phyloP scores from a whole-genome alignment of 2,888 invertebrate genomes.

The Malthinus flaveolus region DNA sequence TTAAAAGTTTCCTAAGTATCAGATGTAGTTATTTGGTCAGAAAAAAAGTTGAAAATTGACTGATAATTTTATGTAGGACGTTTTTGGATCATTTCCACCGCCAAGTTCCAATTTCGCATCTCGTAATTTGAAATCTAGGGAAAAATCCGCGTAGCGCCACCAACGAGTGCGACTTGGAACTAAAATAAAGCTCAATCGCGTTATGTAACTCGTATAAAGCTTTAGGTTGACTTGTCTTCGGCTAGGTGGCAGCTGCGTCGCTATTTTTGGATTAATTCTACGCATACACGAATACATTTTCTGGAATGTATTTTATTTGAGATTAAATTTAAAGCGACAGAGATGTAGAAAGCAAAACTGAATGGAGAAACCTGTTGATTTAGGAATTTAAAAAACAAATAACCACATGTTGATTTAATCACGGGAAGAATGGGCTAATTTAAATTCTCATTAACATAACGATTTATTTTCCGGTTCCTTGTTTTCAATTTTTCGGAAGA shows the following conservation, averaged over 20 bases:
- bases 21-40: too few relatives aligned
- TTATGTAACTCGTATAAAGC: too few relatives aligned
- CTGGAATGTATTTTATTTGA: slow-evolving; percentile 41
- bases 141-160: too few relatives aligned
- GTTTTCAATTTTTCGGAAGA: slow-evolving; percentile 1
- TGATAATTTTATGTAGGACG: too few relatives aligned
- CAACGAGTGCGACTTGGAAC: too few relatives aligned
- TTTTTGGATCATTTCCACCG: too few relatives aligned
- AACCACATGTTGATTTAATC: slow-evolving; percentile 43
- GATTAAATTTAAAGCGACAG: slow-evolving; percentile 30
- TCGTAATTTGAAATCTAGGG: too few relatives aligned
- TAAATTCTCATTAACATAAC: slow-evolving; percentile 18
- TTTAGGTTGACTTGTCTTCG: neutral
- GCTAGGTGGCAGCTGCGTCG: slow-evolving; percentile 20
- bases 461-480: slow-evolving; percentile 3
- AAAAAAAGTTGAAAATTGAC: too few relatives aligned
- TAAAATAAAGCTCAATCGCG: too few relatives aligned
- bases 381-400: slow-evolving; percentile 43
- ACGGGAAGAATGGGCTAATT: slow-evolving; percentile 20
- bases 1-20: too few relatives aligned
- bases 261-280: neutral
- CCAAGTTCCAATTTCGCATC: too few relatives aligned
- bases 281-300: slow-evolving; percentile 19
- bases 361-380: slow-evolving; percentile 41
- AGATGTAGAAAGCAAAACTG: slow-evolving; percentile 25